Evolutionary conservation across 2,113 vertebrate genomes (phyloP), one percentile per base, ranked within the genome.

Genomic region (Trogon melanurus): DNA sequence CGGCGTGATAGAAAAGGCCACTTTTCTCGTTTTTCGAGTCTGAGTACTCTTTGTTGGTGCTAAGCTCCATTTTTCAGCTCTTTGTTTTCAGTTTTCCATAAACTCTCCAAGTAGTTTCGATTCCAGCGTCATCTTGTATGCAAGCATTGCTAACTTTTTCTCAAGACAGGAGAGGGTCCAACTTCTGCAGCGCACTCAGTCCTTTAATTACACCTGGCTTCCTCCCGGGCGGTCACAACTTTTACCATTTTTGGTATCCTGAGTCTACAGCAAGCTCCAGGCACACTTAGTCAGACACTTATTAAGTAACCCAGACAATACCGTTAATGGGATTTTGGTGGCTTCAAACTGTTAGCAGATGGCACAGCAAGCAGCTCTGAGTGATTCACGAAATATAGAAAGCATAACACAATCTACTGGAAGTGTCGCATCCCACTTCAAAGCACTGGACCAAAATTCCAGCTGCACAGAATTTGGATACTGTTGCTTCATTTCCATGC

Each of bases 361-460:
- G 78, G 78, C 65, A 48, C 72, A 93, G 87, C 30, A 3, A 8
- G 45, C 53, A 85, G 80, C 78, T 73, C 50, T 5, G 47, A 70
- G 65, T 81, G 90, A 94, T 45, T 93, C 85, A 93, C 18, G 47
- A 48, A 65, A 60, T 14, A 64, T 1, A 53, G 36, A 92, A 85
- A 51, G 64, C 60, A 62, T 58, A 86, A 72, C 58, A 72, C 58
- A 32, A 80, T 80, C 76, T 73, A 30, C 84, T 84, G 72, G 70
- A 94, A 38, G 41, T 73, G 54, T 22, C 72, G 89, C 76, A 87
- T 65, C 41, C 84, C 73, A 70, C 87, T 91, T 95, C 90, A 94
- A 84, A 91, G 85, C 50, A 38, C 50, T 16, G 41, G 73, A 78
- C 13, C 30, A 73, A 48, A 80, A 73, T 48, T 81, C 78, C 81